Percentiles rank a stretch among this genome's conserved stretches.
Conservation (phyloP, 2,888 invertebrate species). For the Drosophila kambysellisi region DNA sequence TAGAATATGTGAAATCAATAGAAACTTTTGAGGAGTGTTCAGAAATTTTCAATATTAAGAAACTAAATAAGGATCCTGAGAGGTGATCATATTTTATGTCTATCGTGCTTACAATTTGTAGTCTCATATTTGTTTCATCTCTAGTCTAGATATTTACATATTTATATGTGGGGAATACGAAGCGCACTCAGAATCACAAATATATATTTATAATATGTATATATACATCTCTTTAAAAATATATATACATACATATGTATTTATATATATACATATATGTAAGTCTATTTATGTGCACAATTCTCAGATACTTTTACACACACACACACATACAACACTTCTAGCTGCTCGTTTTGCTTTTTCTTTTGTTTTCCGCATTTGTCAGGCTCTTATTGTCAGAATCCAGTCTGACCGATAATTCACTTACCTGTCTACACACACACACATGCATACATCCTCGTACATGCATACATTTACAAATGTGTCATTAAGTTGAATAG, state of each 20-base stretch:
- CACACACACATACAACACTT: conserved; percentile 34
- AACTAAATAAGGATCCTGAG: background rate
- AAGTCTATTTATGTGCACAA: conserved; percentile 29
- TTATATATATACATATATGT: conserved; percentile 5
- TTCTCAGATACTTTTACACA: conserved; percentile 52
- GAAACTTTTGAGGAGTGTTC: background rate
- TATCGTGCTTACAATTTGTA: background rate
- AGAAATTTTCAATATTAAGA: background rate
- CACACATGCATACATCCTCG: background rate
- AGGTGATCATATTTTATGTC: background rate
- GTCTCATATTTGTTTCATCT: conserved; percentile 2
- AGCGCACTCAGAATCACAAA: conserved; percentile 5
- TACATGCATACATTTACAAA: conserved; percentile 1
- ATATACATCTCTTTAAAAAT: conserved; percentile 1
- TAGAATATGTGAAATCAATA: background rate
- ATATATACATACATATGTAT: conserved; percentile 4
- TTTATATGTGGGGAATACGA: background rate
- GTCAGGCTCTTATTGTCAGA: conserved; percentile 50
- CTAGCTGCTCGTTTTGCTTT: conserved; percentile 19
- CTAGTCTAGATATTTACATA: conserved; percentile 4
- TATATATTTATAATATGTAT: conserved; percentile 7
- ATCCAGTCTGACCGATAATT: conserved; percentile 45
- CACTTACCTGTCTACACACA: conserved; percentile 38
- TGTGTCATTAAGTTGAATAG: conserved; percentile 16
- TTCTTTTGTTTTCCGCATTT: conserved; percentile 47